These are phyloP conservation scores for Pseudomyrmex dendroicus DNA, from an alignment of 1,140 invertebrate species.

Conservation along the genomic window DNA sequence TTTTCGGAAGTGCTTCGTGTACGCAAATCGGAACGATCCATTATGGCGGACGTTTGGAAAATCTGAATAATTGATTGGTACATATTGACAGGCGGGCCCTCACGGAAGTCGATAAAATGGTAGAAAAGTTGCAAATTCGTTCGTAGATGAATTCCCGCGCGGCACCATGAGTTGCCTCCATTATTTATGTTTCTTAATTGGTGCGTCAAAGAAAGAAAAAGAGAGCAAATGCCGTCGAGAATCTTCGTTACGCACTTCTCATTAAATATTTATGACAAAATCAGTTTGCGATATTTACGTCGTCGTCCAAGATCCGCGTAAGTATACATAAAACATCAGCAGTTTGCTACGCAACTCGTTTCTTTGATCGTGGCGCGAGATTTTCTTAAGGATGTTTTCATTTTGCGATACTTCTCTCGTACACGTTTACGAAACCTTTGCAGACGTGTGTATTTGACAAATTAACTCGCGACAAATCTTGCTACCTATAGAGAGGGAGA, in stretches of 20 bases:
- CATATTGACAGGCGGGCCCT: constrained; percentile 41
- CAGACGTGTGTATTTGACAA: neutral
- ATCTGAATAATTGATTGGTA: constrained; percentile 75
- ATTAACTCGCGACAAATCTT: neutral
- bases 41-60: constrained; percentile 23
- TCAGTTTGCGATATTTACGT: constrained; percentile 52
- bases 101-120: constrained; percentile 33
- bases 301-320: constrained; percentile 38
- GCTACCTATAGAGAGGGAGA: neutral
- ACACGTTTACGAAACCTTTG: neutral
- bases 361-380: constrained; percentile 25
- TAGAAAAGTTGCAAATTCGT: constrained; percentile 31
- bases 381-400: neutral
- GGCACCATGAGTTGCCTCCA: constrained; percentile 6
- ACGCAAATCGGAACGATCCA: neutral
- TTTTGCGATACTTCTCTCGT: neutral
- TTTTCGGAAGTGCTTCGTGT: neutral
- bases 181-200: constrained; percentile 74
- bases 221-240: neutral
- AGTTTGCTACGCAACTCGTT: constrained; percentile 44
- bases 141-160: constrained; percentile 1
- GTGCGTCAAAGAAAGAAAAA: constrained; percentile 37
- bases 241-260: constrained; percentile 66
- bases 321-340: constrained; percentile 65
- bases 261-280: constrained; percentile 76